Conservation (phyloP, 2,888 invertebrate species). For the Hirtodrosophila trivittata region DNA sequence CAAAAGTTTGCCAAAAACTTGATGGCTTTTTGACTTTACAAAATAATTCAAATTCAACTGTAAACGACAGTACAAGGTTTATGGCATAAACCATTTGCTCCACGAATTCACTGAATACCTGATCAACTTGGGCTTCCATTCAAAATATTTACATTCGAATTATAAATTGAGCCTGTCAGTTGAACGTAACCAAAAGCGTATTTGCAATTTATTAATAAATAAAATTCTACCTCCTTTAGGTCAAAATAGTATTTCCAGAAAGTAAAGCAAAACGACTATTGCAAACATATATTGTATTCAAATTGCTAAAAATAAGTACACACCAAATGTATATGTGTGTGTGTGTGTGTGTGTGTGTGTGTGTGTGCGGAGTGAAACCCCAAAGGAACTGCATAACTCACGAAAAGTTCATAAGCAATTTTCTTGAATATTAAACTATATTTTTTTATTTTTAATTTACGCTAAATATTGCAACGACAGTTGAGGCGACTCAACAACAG, state of each 20-base stretch:
- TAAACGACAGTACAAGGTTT: too few relatives aligned
- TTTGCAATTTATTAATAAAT: constrained; percentile 26
- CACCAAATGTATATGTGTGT: too few relatives aligned
- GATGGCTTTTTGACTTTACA: not conserved
- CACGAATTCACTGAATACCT: too few relatives aligned
- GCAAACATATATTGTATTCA: constrained; percentile 25
- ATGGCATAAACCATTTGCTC: too few relatives aligned
- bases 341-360: not conserved
- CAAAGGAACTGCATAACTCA: constrained; percentile 53
- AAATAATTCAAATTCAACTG: too few relatives aligned
- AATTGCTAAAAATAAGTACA: constrained; percentile 32
- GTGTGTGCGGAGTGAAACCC: too few relatives aligned
- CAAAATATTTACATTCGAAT: too few relatives aligned
- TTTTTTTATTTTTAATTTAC: constrained; percentile 60
- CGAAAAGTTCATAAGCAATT: constrained; percentile 53
- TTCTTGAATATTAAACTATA: constrained; percentile 38
- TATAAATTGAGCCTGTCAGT: not conserved
- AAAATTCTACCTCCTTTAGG: constrained; percentile 18
- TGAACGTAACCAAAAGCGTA: not conserved
- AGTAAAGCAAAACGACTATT: constrained; percentile 53
- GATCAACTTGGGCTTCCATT: too few relatives aligned
- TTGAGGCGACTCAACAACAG: constrained; percentile 52
- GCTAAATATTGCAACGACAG: constrained; percentile 65
- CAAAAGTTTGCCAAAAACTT: constrained; percentile 28
- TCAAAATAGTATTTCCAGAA: constrained; percentile 49